Evolutionary conservation across 2,888 invertebrate species (phyloP), one percentile per base, ranked within the genome.

Genomic region (Patella pellucida): DNA sequence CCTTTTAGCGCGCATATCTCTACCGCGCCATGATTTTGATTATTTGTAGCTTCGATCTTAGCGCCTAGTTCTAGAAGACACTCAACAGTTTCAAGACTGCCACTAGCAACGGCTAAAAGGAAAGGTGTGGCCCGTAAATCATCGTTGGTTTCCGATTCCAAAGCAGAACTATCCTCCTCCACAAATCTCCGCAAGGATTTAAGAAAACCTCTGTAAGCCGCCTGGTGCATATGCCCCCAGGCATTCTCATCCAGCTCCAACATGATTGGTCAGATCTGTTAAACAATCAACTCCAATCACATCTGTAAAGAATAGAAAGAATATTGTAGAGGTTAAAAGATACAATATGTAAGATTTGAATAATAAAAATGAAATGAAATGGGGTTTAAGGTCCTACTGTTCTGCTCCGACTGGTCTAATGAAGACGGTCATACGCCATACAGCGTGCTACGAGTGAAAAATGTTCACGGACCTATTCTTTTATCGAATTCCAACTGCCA

Each of bases 161-260:
- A 79, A 72, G 87, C 85, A 14, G 84, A 86, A 1, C 82, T 84
- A 79, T 87, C 87, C 11, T 87, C 87, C 71, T 84, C 85, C 23
- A 89, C 86, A 79, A 90, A 90, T 69, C 86, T 81, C 71, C 89
- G 89, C n/a, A 91, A 80, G 23, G 90, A 89, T 79, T 88, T 88
- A 23, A 88, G 81, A 78, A 87, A 90, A n/a, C 90, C 90, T 5
- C 87, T 79, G 76, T 84, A 87, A 54, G 90, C 89, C 51, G 90
- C 90, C 72, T 87, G 87, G 80, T 91, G 91, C 75, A 91, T 87
- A 76, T 89, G 89, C 51, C 86, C 88, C 90, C 90, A 90, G 15
- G 90, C 91, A 69, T 84, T 84, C 73, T 89, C 88, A 80, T 90
- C 90, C 56, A 85, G 82, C 50, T 90, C 89, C 14, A 52, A 71